phyloP scores from a whole-genome alignment of 2,797 vertebrate species.

The Xenopus petersii region DNA sequence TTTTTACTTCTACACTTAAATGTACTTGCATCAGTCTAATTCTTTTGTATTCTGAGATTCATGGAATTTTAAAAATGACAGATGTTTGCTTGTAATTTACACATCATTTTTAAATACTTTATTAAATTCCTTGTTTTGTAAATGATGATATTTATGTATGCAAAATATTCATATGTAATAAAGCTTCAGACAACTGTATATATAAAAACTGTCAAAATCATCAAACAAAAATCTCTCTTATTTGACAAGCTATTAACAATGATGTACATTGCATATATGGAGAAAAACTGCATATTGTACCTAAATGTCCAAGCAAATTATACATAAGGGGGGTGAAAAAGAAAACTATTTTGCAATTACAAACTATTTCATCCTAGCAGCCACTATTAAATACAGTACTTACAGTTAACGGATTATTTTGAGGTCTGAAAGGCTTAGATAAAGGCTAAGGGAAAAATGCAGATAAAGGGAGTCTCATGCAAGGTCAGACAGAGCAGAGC shows the following conservation, averaged over 20 bases:
- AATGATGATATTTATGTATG: no score
- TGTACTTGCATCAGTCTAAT: no score
- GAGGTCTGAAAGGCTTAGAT: slow-evolving; percentile 13
- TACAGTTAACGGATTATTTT: slow-evolving; percentile 6
- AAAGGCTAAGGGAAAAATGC: not conserved
- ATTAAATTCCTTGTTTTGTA: no score
- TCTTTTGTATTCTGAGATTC: no score
- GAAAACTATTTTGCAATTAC: not conserved
- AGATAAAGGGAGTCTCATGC: slow-evolving; percentile 9
- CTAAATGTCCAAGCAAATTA: not conserved
- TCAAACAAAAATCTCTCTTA: not conserved
- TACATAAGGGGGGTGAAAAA: not conserved
- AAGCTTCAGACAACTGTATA: no score
- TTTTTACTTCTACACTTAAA: no score
- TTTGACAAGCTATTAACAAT: not conserved
- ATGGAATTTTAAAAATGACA: no score
- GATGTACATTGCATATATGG: not conserved
- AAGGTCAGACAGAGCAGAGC: slow-evolving; percentile 18
- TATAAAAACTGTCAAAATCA: no score
- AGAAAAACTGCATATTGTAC: not conserved
- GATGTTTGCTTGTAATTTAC: no score
- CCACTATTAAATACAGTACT: not conserved
- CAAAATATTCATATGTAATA: no score
- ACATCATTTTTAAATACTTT: no score
- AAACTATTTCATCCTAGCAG: not conserved